Evolutionary conservation across 2,113 vertebrate genomes (phyloP).

Genomic region (Chloropsis hardwickii): DNA sequence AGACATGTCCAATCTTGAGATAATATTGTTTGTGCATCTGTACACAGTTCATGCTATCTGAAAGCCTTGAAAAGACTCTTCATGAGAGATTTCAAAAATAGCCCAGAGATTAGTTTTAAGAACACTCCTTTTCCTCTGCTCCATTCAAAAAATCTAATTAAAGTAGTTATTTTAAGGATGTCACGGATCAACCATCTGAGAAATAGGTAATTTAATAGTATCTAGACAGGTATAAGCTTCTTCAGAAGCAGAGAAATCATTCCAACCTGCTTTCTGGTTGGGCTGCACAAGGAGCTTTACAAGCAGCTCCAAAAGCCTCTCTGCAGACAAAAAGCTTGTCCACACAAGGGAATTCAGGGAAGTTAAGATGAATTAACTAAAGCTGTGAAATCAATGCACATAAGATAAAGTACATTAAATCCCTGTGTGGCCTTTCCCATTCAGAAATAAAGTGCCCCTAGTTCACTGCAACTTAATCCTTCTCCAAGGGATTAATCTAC

Average conservation of each 20-base stretch:
- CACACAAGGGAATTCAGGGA: constrained; percentile 18
- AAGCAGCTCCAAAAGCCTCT: not conserved
- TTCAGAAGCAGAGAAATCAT: not conserved
- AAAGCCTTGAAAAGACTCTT: not conserved
- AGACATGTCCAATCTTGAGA: not conserved
- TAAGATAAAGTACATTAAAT: constrained; percentile 54
- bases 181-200: not conserved
- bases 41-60: not conserved
- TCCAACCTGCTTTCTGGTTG: not conserved
- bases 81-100: constrained; percentile 12
- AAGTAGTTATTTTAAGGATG: not conserved
- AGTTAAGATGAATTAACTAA: constrained; percentile 50
- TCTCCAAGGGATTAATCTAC: constrained; percentile 45
- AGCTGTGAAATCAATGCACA: constrained; percentile 55
- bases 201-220: constrained; percentile 37
- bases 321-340: constrained; percentile 11
- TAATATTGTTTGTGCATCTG: constrained; percentile 24
- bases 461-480: constrained; percentile 45
- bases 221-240: constrained; percentile 37
- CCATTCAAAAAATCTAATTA: constrained; percentile 52
- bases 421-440: constrained; percentile 46
- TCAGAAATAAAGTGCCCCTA: constrained; percentile 45
- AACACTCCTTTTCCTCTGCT: not conserved
- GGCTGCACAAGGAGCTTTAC: not conserved
- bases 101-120: not conserved